These are phyloP conservation scores for Zootoca vivipara DNA, from an alignment of 2,113 vertebrate genomes.

Conservation along the genomic window DNA sequence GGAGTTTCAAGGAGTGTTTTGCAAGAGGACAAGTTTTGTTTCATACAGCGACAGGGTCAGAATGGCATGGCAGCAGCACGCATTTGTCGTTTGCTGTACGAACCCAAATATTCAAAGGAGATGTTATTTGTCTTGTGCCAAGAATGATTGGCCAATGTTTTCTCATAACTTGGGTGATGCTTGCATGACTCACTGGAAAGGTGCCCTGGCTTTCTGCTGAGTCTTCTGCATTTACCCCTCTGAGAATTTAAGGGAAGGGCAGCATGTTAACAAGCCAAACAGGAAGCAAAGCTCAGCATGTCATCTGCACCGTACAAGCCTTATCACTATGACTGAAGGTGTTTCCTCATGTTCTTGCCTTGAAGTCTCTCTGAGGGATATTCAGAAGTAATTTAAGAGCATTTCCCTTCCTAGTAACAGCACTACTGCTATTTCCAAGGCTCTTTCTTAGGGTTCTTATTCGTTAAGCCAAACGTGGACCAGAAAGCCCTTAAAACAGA, in stretches of 20 bases:
- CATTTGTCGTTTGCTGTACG: not conserved
- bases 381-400: not conserved
- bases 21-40: not conserved
- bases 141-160: not conserved
- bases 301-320: conserved; percentile 24
- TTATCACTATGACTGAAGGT: not conserved
- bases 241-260: conserved; percentile 13
- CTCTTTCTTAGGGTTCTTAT: no score
- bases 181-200: not conserved
- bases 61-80: not conserved
- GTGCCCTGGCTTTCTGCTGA: conserved; percentile 1
- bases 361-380: not conserved
- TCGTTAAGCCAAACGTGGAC: no score
- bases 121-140: not conserved
- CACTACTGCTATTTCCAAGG: not conserved
- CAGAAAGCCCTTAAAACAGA: no score
- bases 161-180: not conserved
- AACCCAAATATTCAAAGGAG: not conserved
- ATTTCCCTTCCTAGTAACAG: not conserved
- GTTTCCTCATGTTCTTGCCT: conserved; percentile 33
- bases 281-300: conserved; percentile 38
- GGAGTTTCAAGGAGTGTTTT: not conserved
- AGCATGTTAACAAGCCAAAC: conserved; percentile 37
- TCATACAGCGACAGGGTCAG: not conserved
- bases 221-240: conserved; percentile 25